Evolutionary conservation across 2,888 invertebrate species (phyloP), one percentile per base, ranked within the genome.

Genomic region (Teleogryllus oceanicus): DNA sequence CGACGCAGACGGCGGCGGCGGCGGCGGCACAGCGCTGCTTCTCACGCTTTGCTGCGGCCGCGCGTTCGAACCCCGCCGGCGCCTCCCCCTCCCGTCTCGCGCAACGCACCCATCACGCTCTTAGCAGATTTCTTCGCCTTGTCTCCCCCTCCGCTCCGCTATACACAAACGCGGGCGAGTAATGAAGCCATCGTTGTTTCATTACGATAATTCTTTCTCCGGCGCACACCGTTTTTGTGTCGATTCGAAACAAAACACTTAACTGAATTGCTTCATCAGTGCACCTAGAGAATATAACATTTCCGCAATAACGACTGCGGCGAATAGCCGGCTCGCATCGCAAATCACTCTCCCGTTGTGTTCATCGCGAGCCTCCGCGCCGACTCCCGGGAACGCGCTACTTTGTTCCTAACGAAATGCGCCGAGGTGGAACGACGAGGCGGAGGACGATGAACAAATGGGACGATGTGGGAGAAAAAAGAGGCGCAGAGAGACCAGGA

Each of bases 161-260:
- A 13, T 62, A 16, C 62, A 18, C 62, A 62, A 16, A 62, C 62
- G 62, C 62, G 62, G 62, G 16, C 62, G 62, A 18, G 62, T 62
- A 62, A 62, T 62, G 62, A 62, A 62, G 62, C 62, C 62, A 62
- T 62, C 62, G 16, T 62, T 62, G 62, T 62, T 62, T 62, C 62
- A 62, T 62, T 62, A 62, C 62, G 62, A 62, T 62, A 13, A 62
- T 62, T 62, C 62, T 18, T 62, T 62, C 24, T 37, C 24, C 24
- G 3, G 24, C 24, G 24, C 24, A 37, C 24, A 37, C 24, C 62
- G 62, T 62, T 62, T 62, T 62, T 62, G 62, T 18, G 62, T 16
- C 62, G 62, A 62, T 62, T 62, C 62, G 62, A 62, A 62, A 62
- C 62, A 62, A 62, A 62, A 62, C 62, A 62, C 62, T 62, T 62